Evolutionary conservation across 2,113 vertebrate species (phyloP).

Genomic region (Piprites chloris): DNA sequence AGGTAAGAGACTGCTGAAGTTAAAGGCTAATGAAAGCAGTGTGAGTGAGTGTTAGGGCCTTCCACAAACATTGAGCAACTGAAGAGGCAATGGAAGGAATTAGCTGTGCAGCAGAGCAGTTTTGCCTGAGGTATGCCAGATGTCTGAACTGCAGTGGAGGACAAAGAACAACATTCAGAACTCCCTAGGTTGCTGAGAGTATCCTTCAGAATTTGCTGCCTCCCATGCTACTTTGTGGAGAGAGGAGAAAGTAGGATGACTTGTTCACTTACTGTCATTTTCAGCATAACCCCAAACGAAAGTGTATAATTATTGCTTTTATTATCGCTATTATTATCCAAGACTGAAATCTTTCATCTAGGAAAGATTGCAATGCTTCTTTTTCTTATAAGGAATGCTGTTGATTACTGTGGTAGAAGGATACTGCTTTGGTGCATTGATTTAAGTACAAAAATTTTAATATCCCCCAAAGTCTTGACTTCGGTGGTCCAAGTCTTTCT

Average conservation of each 20-base stretch:
- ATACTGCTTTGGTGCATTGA: not conserved
- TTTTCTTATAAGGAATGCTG: not conserved
- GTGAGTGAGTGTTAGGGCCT: slow-evolving; percentile 2
- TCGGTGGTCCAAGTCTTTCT: not conserved
- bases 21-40: slow-evolving; percentile 16
- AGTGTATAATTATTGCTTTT: not conserved
- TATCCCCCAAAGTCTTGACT: not conserved
- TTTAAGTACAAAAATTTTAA: not conserved
- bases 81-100: slow-evolving; percentile 55
- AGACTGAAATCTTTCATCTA: not conserved
- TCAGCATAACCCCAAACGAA: not conserved
- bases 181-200: not conserved
- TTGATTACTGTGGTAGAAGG: not conserved
- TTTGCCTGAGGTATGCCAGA: slow-evolving; percentile 50
- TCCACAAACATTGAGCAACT: slow-evolving; percentile 39
- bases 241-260: not conserved
- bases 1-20: not conserved
- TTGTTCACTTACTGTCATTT: not conserved
- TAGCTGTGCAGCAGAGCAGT: slow-evolving; percentile 26
- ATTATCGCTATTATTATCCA: not conserved
- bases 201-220: slow-evolving; percentile 2
- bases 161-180: slow-evolving; percentile 64
- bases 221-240: not conserved
- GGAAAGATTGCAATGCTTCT: not conserved
- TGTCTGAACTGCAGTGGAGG: slow-evolving; percentile 24